Evolutionary conservation across 2,113 vertebrate genomes (phyloP).

Genomic region (Lucifuga dentata): DNA sequence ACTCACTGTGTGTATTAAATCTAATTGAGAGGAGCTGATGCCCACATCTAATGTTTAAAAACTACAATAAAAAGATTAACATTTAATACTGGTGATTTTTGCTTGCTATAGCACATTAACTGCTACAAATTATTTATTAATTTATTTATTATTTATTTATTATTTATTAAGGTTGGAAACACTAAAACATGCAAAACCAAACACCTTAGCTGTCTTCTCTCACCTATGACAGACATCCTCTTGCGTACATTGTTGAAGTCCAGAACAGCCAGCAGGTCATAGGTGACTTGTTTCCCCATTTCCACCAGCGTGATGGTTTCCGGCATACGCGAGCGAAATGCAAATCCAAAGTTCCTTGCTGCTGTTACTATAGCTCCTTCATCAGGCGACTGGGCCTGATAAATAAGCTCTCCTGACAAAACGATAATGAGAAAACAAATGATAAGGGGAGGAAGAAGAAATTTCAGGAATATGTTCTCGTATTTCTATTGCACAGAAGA

Average conservation of each 20-base stretch:
- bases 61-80: no score
- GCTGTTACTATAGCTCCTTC: slow-evolving; percentile 96
- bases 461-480: not conserved
- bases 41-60: no score
- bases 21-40: no score
- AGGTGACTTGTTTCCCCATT: slow-evolving; percentile 86
- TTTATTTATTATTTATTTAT: no score
- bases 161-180: not conserved
- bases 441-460: not conserved
- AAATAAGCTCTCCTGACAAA: slow-evolving; percentile 86
- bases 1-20: no score
- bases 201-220: not conserved
- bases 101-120: no score
- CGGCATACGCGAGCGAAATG: slow-evolving; percentile 90
- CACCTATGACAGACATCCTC: slow-evolving; percentile 96
- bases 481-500: not conserved
- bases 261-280: slow-evolving; percentile 90
- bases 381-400: slow-evolving; percentile 98
- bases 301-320: slow-evolving; percentile 89
- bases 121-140: no score
- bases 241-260: slow-evolving; percentile 96
- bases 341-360: slow-evolving; percentile 94
- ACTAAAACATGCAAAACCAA: not conserved
- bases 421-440: no score
- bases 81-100: no score